phyloP scores from a whole-genome alignment of 2,113 vertebrate species.

The Microtus ochrogaster region DNA sequence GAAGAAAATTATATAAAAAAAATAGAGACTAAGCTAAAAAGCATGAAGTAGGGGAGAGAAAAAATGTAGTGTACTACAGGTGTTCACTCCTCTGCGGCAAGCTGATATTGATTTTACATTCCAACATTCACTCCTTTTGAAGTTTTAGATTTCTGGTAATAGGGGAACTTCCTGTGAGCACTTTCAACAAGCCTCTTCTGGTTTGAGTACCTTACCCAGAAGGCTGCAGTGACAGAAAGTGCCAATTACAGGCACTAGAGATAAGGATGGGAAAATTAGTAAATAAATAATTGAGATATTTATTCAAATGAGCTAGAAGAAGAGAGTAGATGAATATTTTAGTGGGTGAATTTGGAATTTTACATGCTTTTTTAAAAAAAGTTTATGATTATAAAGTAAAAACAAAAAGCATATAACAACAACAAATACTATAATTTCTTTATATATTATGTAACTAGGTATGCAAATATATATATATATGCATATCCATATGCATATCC shows the following conservation, averaged over 20 bases:
- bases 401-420: not conserved
- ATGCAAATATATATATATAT: not conserved
- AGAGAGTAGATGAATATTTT: not conserved
- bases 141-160: not conserved
- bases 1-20: constrained; percentile 15
- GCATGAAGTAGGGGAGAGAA: not conserved
- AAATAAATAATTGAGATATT: not conserved
- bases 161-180: not conserved
- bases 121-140: not conserved
- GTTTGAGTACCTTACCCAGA: not conserved
- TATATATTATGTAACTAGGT: not conserved
- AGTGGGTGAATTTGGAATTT: not conserved
- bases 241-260: constrained; percentile 1
- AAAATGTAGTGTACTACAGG: not conserved
- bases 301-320: not conserved
- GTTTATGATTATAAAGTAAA: not conserved
- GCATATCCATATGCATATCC: rapidly evolving
- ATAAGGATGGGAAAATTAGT: not conserved
- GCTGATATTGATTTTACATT: not conserved
- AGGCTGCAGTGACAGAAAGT: not conserved
- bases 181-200: constrained; percentile 30
- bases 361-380: not conserved
- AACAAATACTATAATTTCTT: not conserved
- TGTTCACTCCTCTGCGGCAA: not conserved
- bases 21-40: not conserved